Base-by-base conservation (phyloP, 2,113 vertebrate genomes). In the Corydoras sp. region DNA sequence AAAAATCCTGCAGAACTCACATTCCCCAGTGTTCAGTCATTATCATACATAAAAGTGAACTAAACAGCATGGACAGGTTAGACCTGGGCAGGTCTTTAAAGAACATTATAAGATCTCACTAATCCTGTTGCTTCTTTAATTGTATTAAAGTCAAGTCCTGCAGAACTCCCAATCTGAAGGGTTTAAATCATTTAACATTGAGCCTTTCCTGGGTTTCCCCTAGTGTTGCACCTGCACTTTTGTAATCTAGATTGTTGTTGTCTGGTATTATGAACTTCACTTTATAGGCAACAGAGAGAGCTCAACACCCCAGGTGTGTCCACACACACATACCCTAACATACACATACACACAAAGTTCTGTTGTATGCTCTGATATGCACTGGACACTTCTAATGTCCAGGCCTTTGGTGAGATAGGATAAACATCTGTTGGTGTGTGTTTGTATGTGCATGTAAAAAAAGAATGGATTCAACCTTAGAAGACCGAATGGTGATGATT, bases 191-290 rank as follows among this genome's bases (percentile, higher is more conserved):
- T 43, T 43, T 53, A 14, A 53, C 10, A 12, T 53, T 53, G 11
- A 53, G 13, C 13, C 10, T 12, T 12, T 14, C 51, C 51, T 61
- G 48, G 68, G 73, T 60, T 76, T 78, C 69, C 5, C 72, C 65
- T 61, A 71, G 58, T 70, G 69, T 35, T 81, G 76, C 80, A 80
- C 80, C 64, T 79, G 81, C 68, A 83, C 78, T 69, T 69, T 78
- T 72, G 74, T 61, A 69, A 76, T 80, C 78, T 76, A 15, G 43
- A 81, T 73, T 74, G 10, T 30, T 77, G 74, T 74, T 10, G 24
- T 49, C 43, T 73, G 29, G 69, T 79, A 35, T 76, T 83, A 72
- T 31, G 68, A 80, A 35, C 77, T 83, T 63, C 29, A 29, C 80
- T 81, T 43, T 2, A 43, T 8, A 43, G 35, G 35, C 35, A 43